A percentile compares a stretch with the other conserved stretches of the same genome.
Conservation (phyloP, 2,797 vertebrate genomes). For the Acrocephalus scirpaceus region DNA sequence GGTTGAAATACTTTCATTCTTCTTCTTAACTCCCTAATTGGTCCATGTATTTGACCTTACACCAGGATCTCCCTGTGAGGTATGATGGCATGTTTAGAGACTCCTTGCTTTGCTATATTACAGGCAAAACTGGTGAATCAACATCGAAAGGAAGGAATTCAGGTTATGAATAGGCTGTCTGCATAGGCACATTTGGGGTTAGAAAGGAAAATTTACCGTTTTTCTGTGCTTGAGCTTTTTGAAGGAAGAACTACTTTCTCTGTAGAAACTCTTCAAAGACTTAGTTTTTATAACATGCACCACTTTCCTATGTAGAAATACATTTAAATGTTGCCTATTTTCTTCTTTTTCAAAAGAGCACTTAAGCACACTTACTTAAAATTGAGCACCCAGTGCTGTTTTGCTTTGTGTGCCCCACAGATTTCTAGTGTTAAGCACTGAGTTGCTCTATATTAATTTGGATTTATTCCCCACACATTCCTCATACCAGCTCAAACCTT, state of each 20-base stretch:
- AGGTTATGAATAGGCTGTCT: background rate
- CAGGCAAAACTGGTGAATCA: background rate
- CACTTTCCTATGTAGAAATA: background rate
- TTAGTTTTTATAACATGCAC: background rate
- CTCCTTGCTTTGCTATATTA: background rate
- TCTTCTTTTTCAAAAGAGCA: background rate
- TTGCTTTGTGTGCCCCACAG: background rate
- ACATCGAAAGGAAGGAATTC: background rate
- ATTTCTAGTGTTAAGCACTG: background rate
- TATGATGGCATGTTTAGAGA: background rate
- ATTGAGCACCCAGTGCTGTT: background rate
- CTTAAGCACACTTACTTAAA: background rate
- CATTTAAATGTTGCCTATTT: background rate
- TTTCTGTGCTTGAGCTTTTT: background rate
- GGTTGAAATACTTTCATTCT: background rate
- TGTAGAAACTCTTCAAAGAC: background rate
- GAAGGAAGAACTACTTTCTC: background rate
- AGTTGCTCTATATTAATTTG: background rate
- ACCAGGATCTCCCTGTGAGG: background rate
- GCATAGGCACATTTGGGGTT: background rate
- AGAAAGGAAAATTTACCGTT: background rate
- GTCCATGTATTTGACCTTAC: background rate
- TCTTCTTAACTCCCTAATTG: background rate
- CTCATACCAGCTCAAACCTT: background rate
- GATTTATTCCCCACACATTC: fast-evolving